These are phyloP conservation scores for Semicossyphus pulcher DNA, from an alignment of 2,113 vertebrate genomes.

Conservation along the genomic window DNA sequence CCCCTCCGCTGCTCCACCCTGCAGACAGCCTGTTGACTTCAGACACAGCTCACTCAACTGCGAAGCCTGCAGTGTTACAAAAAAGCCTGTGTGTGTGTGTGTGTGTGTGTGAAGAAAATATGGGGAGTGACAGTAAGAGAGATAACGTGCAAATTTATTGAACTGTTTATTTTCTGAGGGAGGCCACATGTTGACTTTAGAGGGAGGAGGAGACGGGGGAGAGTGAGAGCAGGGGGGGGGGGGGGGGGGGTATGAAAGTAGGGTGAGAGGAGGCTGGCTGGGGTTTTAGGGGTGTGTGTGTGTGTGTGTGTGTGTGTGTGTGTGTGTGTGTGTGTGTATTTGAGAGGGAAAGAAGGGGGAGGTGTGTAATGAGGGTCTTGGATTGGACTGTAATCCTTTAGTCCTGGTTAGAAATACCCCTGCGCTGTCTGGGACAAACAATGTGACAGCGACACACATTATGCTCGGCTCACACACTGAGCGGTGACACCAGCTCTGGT, in stretches of 20 bases:
- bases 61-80: conserved; percentile 14
- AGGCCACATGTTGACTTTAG: conserved; percentile 21
- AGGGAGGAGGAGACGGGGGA: conserved; percentile 30
- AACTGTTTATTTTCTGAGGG: conserved; percentile 36
- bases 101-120: not conserved
- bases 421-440: conserved; percentile 60
- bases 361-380: conserved; percentile 48
- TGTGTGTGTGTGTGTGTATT: not conserved
- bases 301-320: too few relatives aligned
- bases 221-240: conserved; percentile 22
- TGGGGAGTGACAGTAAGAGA: conserved; percentile 35
- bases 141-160: conserved; percentile 51
- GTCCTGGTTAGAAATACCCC: conserved; percentile 66
- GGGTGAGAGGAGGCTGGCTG: conserved; percentile 41
- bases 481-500: conserved; percentile 19
- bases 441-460: conserved; percentile 37
- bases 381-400: conserved; percentile 77
- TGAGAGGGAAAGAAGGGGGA: conserved; percentile 30
- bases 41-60: conserved; percentile 50
- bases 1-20: conserved; percentile 24
- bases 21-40: conserved; percentile 57
- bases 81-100: not conserved
- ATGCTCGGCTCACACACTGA: conserved; percentile 4
- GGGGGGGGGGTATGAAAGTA: conserved; percentile 49
- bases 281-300: conserved; percentile 43